Evolutionary conservation across 2,797 vertebrate genomes (phyloP).

Genomic region (Mustela erminea): DNA sequence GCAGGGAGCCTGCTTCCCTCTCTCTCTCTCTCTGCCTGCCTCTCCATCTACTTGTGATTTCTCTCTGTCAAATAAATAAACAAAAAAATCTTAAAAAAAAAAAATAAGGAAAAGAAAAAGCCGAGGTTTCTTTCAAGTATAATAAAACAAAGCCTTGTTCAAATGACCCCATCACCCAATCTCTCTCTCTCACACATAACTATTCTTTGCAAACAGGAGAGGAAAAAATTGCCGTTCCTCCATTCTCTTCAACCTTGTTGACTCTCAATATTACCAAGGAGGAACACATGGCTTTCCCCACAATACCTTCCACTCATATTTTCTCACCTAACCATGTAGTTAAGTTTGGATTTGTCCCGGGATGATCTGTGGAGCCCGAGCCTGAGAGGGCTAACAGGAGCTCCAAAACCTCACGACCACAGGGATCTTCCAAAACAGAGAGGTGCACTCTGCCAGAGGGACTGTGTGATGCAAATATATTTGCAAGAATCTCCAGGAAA

Average conservation of each 20-base stretch:
- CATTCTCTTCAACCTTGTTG: background rate
- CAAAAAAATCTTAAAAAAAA: too few species aligned
- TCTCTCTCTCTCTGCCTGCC: too few species aligned
- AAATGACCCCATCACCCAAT: background rate
- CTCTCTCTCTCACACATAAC: background rate
- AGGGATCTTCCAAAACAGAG: background rate
- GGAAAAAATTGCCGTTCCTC: conserved; percentile 1
- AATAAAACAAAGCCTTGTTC: background rate
- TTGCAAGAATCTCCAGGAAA: background rate
- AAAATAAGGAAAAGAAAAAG: conserved; percentile 45
- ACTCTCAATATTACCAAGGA: background rate
- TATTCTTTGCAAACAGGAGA: background rate
- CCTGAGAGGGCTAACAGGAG: conserved; percentile 1
- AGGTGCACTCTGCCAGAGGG: background rate
- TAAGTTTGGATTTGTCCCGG: background rate
- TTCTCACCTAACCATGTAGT: background rate
- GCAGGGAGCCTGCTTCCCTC: too few species aligned
- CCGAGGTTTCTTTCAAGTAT: background rate
- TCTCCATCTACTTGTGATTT: too few species aligned
- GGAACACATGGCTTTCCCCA: conserved; percentile 66
- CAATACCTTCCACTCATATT: background rate
- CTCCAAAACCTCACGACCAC: conserved; percentile 69
- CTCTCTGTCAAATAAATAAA: too few species aligned
- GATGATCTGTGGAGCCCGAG: background rate
- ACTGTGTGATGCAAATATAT: background rate